phyloP scores from a whole-genome alignment of 2,797 vertebrate species.

The Hipposideros larvatus region DNA sequence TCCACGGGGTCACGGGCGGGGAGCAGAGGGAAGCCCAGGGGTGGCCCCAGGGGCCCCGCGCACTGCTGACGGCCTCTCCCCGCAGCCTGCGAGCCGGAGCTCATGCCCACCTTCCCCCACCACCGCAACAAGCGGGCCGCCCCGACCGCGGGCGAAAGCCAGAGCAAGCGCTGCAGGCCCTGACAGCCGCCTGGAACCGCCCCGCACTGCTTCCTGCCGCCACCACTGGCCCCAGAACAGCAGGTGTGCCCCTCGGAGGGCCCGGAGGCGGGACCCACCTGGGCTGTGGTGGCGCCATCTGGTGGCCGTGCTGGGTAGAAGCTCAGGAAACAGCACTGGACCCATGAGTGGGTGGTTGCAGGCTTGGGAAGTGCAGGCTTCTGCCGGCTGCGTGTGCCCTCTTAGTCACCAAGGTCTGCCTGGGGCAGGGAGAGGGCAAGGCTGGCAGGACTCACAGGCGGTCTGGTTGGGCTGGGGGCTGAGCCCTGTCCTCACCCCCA shows the following conservation, averaged over 20 bases:
- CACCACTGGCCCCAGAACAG: not conserved
- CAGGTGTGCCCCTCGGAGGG: not conserved
- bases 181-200: conserved; percentile 15
- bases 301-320: not conserved
- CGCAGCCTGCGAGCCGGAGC: conserved; percentile 96
- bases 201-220: too few species aligned
- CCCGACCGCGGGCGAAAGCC: conserved; percentile 70
- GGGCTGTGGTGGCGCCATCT: too few species aligned
- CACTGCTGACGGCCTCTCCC: not conserved
- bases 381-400: rapidly evolving
- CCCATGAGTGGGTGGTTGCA: not conserved
- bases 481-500: not conserved
- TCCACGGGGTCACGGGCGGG: not conserved
- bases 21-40: too few species aligned
- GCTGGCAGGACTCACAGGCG: not conserved
- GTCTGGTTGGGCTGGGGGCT: not conserved
- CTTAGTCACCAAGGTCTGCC: not conserved
- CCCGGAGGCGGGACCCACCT: not conserved
- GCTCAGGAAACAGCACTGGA: rapidly evolving
- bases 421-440: not conserved
- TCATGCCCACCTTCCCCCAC: conserved; percentile 99
- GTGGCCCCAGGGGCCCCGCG: not conserved
- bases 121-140: conserved; percentile 95
- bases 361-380: not conserved
- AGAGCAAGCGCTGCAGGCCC: conserved; percentile 92